These are phyloP conservation scores for Leptonema lineaticorne DNA, from an alignment of 1,140 invertebrate species.

Conservation along the genomic window DNA sequence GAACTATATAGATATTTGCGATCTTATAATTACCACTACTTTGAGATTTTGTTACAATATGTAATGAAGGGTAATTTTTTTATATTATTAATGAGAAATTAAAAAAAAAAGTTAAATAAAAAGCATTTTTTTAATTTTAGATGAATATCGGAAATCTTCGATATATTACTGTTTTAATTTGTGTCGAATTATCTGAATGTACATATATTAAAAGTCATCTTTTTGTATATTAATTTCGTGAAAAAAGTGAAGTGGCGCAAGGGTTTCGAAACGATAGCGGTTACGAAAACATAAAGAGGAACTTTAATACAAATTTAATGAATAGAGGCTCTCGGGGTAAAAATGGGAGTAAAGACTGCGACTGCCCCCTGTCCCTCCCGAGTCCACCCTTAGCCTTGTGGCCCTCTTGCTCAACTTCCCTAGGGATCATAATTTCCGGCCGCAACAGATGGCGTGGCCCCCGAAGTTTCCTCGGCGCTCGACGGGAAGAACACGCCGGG, in stretches of 20 bases:
- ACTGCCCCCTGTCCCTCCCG: neutral
- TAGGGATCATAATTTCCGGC: constrained; percentile 41
- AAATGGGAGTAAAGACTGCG: too few relatives aligned
- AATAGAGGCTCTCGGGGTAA: constrained; percentile 36
- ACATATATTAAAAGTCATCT: neutral
- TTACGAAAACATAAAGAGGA: constrained; percentile 41
- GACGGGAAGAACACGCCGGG: constrained; percentile 31
- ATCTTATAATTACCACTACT: too few relatives aligned
- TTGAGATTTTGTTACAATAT: too few relatives aligned
- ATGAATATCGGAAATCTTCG: too few relatives aligned
- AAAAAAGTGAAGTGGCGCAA: neutral
- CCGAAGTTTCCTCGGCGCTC: constrained; percentile 30
- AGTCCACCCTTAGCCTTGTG: neutral
- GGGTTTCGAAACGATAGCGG: constrained; percentile 21
- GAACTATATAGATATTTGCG: too few relatives aligned
- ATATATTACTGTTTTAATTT: too few relatives aligned
- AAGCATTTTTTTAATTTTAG: too few relatives aligned
- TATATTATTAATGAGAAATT: too few relatives aligned
- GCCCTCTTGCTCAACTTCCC: constrained; percentile 21
- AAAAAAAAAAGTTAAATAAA: too few relatives aligned
- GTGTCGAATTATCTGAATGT: too few relatives aligned
- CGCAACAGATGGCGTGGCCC: constrained; percentile 40
- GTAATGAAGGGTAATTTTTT: too few relatives aligned
- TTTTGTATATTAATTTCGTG: constrained; percentile 26
- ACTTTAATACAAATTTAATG: constrained; percentile 43